These are phyloP conservation scores for Procambarus clarkii DNA, from an alignment of 1,140 invertebrate species.

Conservation along the genomic window DNA sequence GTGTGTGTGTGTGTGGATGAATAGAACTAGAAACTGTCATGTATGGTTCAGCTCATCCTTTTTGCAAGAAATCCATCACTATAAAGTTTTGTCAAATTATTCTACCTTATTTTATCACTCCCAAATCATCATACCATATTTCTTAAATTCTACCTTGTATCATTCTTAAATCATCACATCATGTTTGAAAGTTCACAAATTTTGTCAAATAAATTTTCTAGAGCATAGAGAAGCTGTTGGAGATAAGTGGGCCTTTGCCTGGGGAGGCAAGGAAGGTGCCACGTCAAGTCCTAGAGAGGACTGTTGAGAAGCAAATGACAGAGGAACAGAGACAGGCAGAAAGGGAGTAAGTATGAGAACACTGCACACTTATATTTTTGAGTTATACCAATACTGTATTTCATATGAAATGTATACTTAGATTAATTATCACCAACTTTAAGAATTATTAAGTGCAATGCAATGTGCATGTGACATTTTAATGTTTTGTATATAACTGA, in stretches of 20 bases:
- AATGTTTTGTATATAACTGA: neutral
- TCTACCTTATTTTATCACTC: too few species aligned
- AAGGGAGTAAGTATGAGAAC: conserved; percentile 42
- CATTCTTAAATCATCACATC: too few species aligned
- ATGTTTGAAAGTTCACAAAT: too few species aligned
- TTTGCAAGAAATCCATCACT: too few species aligned
- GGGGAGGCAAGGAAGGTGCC: conserved; percentile 24
- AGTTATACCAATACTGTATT: too few species aligned
- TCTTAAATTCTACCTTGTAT: too few species aligned
- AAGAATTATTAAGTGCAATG: neutral
- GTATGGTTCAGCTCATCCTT: too few species aligned
- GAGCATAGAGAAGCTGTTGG: conserved; percentile 10
- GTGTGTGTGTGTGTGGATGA: too few species aligned
- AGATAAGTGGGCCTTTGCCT: neutral
- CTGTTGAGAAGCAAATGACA: conserved; percentile 32
- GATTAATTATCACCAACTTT: neutral
- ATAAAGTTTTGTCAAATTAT: too few species aligned
- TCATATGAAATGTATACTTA: neutral
- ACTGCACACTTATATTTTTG: too few species aligned
- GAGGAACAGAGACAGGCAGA: conserved; percentile 38
- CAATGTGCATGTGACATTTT: neutral
- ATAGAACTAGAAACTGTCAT: too few species aligned
- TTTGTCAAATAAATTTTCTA: neutral
- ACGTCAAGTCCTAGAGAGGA: conserved; percentile 18
- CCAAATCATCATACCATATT: too few species aligned